Conservation (phyloP, 2,113 vertebrate genomes). For the Speoplatyrhinus poulsoni region DNA sequence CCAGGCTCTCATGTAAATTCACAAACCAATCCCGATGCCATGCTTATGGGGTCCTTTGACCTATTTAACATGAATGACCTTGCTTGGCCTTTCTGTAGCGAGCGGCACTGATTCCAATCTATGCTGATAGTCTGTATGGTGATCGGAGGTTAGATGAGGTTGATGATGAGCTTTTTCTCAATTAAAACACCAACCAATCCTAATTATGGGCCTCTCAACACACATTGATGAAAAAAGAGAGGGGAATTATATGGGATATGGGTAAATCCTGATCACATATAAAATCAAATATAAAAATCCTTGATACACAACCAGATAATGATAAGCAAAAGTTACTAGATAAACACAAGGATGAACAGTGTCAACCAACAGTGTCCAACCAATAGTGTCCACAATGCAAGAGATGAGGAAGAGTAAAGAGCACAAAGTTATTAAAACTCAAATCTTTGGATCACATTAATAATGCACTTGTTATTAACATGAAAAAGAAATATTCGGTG, state of each 20-base stretch:
- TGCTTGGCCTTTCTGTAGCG: conserved; percentile 51
- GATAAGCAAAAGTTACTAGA: background rate
- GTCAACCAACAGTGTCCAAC: conserved; percentile 4
- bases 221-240: background rate
- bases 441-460: conserved; percentile 51
- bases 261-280: background rate
- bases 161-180: conserved; percentile 6
- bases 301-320: background rate
- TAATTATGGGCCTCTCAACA: background rate
- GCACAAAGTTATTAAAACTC: conserved; percentile 55
- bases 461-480: conserved; percentile 41
- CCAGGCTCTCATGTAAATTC: conserved; percentile 31
- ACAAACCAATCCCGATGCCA: conserved; percentile 33
- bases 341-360: conserved; percentile 17
- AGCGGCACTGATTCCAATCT: conserved; percentile 16
- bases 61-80: conserved; percentile 61
- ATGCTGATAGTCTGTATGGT: background rate
- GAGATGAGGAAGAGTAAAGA: conserved; percentile 37
- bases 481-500: conserved; percentile 39
- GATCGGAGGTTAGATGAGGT: conserved; percentile 7
- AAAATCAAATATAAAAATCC: conserved; percentile 6
- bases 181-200: conserved; percentile 14
- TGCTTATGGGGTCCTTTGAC: conserved; percentile 55
- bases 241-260: background rate
- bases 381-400: conserved; percentile 21